Percentiles rank a stretch among this genome's conserved stretches.
Conservation (phyloP, 1,140 invertebrate species). For the Holcopasites calliopsidis region DNA sequence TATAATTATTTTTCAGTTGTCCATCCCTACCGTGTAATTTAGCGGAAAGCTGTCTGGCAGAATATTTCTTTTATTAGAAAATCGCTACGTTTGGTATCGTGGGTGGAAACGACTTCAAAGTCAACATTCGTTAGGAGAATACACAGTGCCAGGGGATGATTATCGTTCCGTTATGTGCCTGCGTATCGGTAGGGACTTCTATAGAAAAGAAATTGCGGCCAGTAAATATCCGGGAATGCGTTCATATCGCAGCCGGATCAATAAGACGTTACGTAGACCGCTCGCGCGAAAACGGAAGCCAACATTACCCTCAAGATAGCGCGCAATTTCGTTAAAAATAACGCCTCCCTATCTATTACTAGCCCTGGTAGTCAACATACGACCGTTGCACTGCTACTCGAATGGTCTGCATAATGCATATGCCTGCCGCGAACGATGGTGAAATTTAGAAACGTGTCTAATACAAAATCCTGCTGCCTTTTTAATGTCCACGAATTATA, state of each 20-base stretch:
- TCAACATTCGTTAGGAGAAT: neutral
- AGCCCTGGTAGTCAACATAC: slow-evolving; percentile 1
- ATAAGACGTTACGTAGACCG: slow-evolving; percentile 41
- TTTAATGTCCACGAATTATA: neutral
- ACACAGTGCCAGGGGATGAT: too few species aligned
- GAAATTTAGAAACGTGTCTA: neutral
- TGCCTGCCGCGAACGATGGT: too few species aligned
- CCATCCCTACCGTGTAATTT: neutral
- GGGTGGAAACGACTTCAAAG: neutral
- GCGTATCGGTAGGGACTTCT: neutral
- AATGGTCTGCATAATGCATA: neutral
- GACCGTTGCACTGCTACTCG: neutral
- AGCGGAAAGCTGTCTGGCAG: neutral
- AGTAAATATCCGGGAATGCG: slow-evolving; percentile 39
- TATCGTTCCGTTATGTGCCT: too few species aligned
- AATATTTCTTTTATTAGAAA: neutral
- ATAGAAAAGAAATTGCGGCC: slow-evolving; percentile 24
- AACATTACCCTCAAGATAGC: slow-evolving; percentile 39
- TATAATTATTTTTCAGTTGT: neutral
- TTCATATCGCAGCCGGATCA: slow-evolving; percentile 40
- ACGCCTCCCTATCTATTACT: slow-evolving; percentile 21
- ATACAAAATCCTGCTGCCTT: neutral
- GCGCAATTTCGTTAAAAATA: slow-evolving; percentile 60
- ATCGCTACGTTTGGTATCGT: neutral
- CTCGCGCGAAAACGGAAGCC: slow-evolving; percentile 19